Evolutionary conservation across 1,140 invertebrate genomes (phyloP).

Genomic region (Chymomyza costata): DNA sequence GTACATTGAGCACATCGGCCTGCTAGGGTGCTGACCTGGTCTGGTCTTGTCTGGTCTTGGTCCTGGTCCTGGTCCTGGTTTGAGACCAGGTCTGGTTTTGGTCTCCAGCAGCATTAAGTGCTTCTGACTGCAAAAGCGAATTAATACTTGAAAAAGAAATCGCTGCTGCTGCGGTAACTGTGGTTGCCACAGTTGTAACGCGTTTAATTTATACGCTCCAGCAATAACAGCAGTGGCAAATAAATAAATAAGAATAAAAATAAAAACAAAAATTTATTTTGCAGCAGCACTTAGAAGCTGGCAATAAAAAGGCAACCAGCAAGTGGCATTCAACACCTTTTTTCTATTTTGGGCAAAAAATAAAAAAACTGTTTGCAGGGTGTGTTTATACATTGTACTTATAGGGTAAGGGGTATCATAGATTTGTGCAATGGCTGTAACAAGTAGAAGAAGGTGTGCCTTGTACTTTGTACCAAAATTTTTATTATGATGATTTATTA

Average conservation of each 20-base stretch:
- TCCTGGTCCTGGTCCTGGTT: too few species aligned
- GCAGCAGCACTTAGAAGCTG: conserved; percentile 64
- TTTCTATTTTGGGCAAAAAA: conserved; percentile 56
- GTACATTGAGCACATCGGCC: conserved; percentile 10
- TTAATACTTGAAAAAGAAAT: conserved; percentile 55
- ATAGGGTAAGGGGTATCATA: too few species aligned
- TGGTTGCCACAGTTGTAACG: conserved; percentile 50
- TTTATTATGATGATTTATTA: too few species aligned
- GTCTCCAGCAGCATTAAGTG: conserved; percentile 60
- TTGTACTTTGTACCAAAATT: too few species aligned
- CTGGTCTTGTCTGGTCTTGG: too few species aligned
- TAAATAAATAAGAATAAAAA: conserved; percentile 50
- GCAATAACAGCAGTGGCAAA: conserved; percentile 34
- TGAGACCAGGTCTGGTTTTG: too few species aligned
- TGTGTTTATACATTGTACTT: too few species aligned
- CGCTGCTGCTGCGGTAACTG: conserved; percentile 44
- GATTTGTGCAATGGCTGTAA: too few species aligned
- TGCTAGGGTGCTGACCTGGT: conserved; percentile 16
- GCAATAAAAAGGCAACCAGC: conserved; percentile 69
- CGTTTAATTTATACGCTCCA: conserved; percentile 67
- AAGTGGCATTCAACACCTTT: conserved; percentile 70
- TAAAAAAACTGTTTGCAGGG: conserved; percentile 52
- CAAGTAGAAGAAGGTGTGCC: too few species aligned
- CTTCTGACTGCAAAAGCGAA: conserved; percentile 64
- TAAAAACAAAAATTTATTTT: conserved; percentile 74